Evolutionary conservation across 2,888 invertebrate species (phyloP).

Genomic region (Liopterus haemorrhoidalis): DNA sequence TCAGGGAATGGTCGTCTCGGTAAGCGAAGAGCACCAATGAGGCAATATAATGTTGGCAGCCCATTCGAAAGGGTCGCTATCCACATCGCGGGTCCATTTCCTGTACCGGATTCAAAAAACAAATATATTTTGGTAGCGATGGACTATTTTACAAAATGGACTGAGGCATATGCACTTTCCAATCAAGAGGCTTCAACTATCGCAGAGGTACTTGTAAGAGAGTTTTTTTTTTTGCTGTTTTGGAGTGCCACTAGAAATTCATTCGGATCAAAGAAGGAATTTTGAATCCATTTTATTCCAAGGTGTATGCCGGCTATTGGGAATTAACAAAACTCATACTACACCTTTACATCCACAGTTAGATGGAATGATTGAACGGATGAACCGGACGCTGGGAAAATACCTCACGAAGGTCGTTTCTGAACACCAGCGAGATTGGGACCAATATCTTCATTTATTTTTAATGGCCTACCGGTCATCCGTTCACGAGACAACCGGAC

Average conservation of each 20-base stretch:
- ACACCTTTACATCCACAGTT: constrained; percentile 27
- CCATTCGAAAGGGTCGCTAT: constrained; percentile 23
- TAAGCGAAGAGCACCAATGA: constrained; percentile 22
- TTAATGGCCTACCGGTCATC: constrained; percentile 20
- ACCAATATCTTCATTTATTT: constrained; percentile 21
- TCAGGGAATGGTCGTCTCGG: constrained; percentile 26
- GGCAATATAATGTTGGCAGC: constrained; percentile 25
- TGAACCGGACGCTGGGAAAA: constrained; percentile 26
- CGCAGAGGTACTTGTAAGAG: constrained; percentile 26
- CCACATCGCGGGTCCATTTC: constrained; percentile 19
- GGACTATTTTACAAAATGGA: constrained; percentile 28
- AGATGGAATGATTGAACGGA: constrained; percentile 28
- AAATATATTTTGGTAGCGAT: constrained; percentile 18
- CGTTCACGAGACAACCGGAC: constrained; percentile 15
- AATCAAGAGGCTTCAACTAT: constrained; percentile 34
- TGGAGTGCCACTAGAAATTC: constrained; percentile 26
- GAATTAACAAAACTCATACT: constrained; percentile 32
- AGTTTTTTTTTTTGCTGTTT: constrained; percentile 28
- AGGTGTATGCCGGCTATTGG: constrained; percentile 28
- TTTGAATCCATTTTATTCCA: constrained; percentile 33
- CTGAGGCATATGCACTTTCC: constrained; percentile 30
- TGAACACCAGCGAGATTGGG: constrained; percentile 31
- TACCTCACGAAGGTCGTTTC: constrained; percentile 25
- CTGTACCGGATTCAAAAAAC: constrained; percentile 16
- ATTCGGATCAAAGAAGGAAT: constrained; percentile 35